Evolutionary conservation across 2,797 vertebrate genomes (phyloP).

Genomic region (Trichosurus vulpecula): DNA sequence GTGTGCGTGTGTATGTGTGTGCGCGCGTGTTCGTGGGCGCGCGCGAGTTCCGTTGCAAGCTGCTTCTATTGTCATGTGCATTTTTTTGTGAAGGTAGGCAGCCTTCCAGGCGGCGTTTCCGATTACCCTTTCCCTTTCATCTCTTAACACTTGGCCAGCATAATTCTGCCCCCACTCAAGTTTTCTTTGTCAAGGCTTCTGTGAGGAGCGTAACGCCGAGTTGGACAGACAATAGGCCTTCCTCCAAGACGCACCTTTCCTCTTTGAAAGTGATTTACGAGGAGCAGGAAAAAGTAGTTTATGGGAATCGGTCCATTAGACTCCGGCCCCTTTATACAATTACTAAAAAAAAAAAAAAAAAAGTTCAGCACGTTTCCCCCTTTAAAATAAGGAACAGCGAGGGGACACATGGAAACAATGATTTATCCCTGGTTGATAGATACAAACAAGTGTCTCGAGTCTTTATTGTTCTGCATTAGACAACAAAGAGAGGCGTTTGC

Average conservation of each 20-base stretch:
- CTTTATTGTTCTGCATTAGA: slow-evolving; percentile 83
- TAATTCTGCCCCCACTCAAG: not conserved
- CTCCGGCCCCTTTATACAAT: not conserved
- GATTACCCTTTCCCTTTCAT: not conserved
- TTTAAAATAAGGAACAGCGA: not conserved
- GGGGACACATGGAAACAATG: slow-evolving; percentile 26
- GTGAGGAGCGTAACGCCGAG: not conserved
- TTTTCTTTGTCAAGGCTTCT: not conserved
- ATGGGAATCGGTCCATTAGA: slow-evolving; percentile 42
- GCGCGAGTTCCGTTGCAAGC: slow-evolving; percentile 32
- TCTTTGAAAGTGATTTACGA: slow-evolving; percentile 25
- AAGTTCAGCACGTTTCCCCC: slow-evolving; percentile 28
- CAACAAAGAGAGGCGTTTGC: slow-evolving; percentile 88
- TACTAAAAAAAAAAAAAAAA: not conserved
- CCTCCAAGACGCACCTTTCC: not conserved
- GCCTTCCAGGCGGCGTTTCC: slow-evolving; percentile 7
- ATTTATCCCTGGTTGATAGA: slow-evolving; percentile 9
- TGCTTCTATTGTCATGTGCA: slow-evolving; percentile 69
- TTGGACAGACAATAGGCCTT: not conserved
- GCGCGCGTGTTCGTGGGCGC: slow-evolving; percentile 42
- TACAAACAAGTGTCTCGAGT: slow-evolving; percentile 58
- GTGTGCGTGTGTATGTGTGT: not conserved
- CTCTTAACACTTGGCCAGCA: not conserved
- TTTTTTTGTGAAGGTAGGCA: slow-evolving; percentile 71
- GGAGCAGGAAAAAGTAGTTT: slow-evolving; percentile 66